phyloP scores from a whole-genome alignment of 2,797 vertebrate genomes.

The Calcarius lapponicus region DNA sequence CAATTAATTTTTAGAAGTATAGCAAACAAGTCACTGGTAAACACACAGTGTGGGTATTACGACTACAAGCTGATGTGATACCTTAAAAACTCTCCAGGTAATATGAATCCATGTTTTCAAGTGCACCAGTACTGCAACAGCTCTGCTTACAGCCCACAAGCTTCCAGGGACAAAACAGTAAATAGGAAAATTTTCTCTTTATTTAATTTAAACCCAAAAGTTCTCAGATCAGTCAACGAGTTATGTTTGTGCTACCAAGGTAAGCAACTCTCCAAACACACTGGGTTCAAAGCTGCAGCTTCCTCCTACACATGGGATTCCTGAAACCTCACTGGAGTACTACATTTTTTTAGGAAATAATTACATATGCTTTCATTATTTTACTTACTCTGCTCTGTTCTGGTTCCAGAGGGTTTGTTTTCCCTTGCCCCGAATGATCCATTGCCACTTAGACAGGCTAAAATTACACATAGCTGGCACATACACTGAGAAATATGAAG shows the following conservation, averaged over 20 bases:
- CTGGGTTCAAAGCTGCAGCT: neutral
- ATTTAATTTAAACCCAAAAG: neutral
- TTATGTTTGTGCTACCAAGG: neutral
- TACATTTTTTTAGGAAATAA: constrained; percentile 29
- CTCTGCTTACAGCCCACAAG: neutral
- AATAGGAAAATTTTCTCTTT: neutral
- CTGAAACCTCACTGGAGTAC: neutral
- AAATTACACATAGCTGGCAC: constrained; percentile 44
- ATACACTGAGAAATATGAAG: constrained; percentile 11
- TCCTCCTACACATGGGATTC: neutral
- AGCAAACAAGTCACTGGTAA: neutral
- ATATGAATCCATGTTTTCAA: neutral
- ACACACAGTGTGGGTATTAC: neutral
- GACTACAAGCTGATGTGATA: neutral
- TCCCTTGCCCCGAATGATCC: constrained; percentile 21
- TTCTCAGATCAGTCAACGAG: neutral
- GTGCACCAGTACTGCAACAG: neutral
- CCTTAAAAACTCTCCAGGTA: neutral
- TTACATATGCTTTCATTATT: neutral
- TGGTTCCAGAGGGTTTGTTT: constrained; percentile 40
- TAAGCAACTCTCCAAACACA: neutral
- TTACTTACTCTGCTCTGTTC: constrained; percentile 17
- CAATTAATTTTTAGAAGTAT: neutral
- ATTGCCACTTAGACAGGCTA: constrained; percentile 16
- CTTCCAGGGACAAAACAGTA: neutral